Evolutionary conservation across 2,888 invertebrate genomes (phyloP).

Genomic region (Chirona hameri): DNA sequence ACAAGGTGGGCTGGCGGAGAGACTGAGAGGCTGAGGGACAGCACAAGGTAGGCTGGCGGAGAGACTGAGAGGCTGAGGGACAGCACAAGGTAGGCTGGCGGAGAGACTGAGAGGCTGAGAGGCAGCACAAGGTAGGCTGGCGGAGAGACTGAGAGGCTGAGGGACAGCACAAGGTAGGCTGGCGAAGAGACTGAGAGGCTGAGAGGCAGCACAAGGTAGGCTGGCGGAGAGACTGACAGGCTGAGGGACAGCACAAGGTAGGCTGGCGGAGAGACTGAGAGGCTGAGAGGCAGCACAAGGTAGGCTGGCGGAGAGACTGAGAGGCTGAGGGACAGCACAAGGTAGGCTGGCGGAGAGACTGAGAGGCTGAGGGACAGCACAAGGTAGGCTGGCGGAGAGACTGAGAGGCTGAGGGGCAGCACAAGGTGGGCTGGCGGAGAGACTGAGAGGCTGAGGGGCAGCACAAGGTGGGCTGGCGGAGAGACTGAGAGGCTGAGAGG

Average conservation of each 20-base stretch:
- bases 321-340: conserved; percentile 77
- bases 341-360: conserved; percentile 39
- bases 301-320: conserved; percentile 76
- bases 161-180: conserved; percentile 66
- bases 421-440: conserved; percentile 75
- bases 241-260: no score
- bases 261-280: no score
- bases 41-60: conserved; percentile 56
- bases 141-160: conserved; percentile 75
- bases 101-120: no score
- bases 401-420: conserved; percentile 82
- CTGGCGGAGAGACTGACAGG: no score
- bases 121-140: conserved; percentile 78
- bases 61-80: no score
- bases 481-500: conserved; percentile 32
- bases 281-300: conserved; percentile 80
- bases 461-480: conserved; percentile 56
- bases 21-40: conserved; percentile 73
- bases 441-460: conserved; percentile 73
- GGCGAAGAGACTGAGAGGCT: no score
- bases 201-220: conserved; percentile 60
- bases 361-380: no score
- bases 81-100: no score
- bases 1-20: conserved; percentile 75
- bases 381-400: no score